Percentiles rank a stretch among this genome's conserved stretches.
phyloP scores from a whole-genome alignment of 1,140 invertebrate genomes.

The Macrosteles quadrilineatus region DNA sequence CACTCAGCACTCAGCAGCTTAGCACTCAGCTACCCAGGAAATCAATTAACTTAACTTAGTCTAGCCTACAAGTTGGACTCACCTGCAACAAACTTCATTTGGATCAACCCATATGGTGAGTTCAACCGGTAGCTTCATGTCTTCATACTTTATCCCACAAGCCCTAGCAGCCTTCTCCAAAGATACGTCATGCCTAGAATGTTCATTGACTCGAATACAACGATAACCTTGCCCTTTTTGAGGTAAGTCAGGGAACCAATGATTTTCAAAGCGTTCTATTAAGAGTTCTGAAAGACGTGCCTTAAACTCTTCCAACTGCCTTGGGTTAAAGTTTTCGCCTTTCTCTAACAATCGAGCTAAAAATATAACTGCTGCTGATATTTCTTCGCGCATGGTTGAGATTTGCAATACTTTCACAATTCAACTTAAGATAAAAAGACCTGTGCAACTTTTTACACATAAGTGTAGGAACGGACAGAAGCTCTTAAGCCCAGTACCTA shows the following conservation, averaged over 20 bases:
- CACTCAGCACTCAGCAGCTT: too few relatives aligned
- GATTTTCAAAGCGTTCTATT: constrained; percentile 64
- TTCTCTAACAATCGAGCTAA: constrained; percentile 59
- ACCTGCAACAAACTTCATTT: constrained; percentile 71
- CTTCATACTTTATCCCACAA: constrained; percentile 66
- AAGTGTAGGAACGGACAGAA: not conserved
- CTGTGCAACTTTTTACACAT: constrained; percentile 32
- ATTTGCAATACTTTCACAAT: constrained; percentile 16
- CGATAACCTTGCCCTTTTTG: constrained; percentile 73
- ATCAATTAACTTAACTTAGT: too few relatives aligned
- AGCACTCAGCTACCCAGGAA: too few relatives aligned
- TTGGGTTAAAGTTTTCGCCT: constrained; percentile 60
- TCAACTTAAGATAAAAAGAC: constrained; percentile 23
- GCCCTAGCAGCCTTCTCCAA: constrained; percentile 66
- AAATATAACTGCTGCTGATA: constrained; percentile 56
- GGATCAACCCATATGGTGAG: constrained; percentile 78
- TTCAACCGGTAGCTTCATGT: constrained; percentile 68
- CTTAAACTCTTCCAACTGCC: constrained; percentile 61
- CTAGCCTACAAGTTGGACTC: too few relatives aligned
- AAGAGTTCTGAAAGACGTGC: constrained; percentile 57
- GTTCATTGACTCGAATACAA: constrained; percentile 72
- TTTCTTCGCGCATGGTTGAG: constrained; percentile 54
- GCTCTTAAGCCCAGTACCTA: not conserved
- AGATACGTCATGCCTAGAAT: constrained; percentile 63
- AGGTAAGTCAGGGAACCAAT: constrained; percentile 77